Percentiles rank a stretch among this genome's conserved stretches.
Conservation (phyloP, 2,797 vertebrate genomes). For the Microcaecilia unicolor region DNA sequence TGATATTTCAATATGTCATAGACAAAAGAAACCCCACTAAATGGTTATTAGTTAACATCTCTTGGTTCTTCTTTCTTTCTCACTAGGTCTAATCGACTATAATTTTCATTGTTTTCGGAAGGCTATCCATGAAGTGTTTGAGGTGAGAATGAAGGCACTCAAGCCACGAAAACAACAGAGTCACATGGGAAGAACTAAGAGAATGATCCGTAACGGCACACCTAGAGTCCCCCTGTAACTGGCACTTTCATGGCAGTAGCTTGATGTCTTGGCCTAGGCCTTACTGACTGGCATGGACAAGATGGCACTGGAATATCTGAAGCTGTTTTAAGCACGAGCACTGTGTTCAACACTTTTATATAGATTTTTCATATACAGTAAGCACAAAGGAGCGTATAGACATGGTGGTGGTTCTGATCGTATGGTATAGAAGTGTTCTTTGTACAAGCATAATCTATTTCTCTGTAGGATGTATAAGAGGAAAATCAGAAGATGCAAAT, state of each 20-base stretch:
- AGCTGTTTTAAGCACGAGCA: slow-evolving; percentile 10
- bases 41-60: too few species aligned
- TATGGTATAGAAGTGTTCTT: slow-evolving; percentile 43
- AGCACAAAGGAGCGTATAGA: slow-evolving; percentile 53
- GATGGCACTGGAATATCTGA: slow-evolving; percentile 16
- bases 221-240: slow-evolving; percentile 46
- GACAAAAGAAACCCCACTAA: too few species aligned
- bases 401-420: slow-evolving; percentile 43
- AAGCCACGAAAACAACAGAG: slow-evolving; percentile 76
- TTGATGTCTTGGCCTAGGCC: too few species aligned
- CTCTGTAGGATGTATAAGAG: slow-evolving; percentile 40
- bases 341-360: slow-evolving; percentile 31
- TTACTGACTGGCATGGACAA: slow-evolving; percentile 26
- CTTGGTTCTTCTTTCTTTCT: slow-evolving; percentile 5
- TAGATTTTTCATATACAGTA: slow-evolving; percentile 52
- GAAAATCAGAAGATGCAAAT: slow-evolving; percentile 38
- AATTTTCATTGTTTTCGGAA: slow-evolving; percentile 95
- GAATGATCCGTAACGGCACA: slow-evolving; percentile 63
- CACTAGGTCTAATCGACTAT: slow-evolving; percentile 90
- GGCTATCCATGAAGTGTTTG: slow-evolving; percentile 92
- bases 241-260: slow-evolving; percentile 2
- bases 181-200: slow-evolving; percentile 71
- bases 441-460: slow-evolving; percentile 44
- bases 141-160: slow-evolving; percentile 79
- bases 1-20: not conserved